Evolutionary conservation across 2,797 vertebrate genomes (phyloP), one percentile per base, ranked within the genome.

Genomic region (Cynodonichthys magdalenae): DNA sequence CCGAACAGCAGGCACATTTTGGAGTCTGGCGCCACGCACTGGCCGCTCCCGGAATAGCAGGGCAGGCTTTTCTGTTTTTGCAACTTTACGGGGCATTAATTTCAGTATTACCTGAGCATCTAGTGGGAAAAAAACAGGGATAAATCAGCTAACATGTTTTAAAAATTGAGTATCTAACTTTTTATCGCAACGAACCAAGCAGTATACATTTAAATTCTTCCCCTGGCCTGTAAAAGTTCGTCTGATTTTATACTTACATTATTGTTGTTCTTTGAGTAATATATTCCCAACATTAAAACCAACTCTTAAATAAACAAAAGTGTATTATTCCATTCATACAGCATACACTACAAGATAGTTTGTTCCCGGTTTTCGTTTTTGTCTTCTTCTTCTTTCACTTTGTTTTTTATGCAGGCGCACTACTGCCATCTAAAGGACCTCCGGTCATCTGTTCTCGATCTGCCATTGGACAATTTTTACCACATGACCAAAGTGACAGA

Each of bases 21-120:
- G 89, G 65, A 90, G 89, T 84, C 80, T 81, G 62, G 89, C 79
- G 58, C 93, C 94, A 74, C 92, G 71, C 62, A 80, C 14, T 8
- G 95, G 93, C 11, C 67, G 88, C 28, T 98, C 94, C 74, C 87
- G 60, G 85, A 98, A 98, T 14, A 73, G 71, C 89, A 99, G 87
- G 28, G 92, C 88, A 78, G 92, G 69, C 84, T 91, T 97, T 8
- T 70, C 78, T 18, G 86, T 58, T 79, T 92, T 96, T 63, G 74
- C 29, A 31, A 68, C 92, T 87, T 91, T 94, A 0, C 93, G 94
- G 90, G 96, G 95, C 97, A 99, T 98, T 87, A 72, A 94, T 87
- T 55, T 87, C 79, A 69, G 64, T 78, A 84, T 87, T 83, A 63
- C 60, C 74, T 54, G 68, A 71, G 39, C 45, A 56, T 17, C 73